phyloP scores from a whole-genome alignment of 2,888 invertebrate genomes.

The Epistrophe grossulariae region DNA sequence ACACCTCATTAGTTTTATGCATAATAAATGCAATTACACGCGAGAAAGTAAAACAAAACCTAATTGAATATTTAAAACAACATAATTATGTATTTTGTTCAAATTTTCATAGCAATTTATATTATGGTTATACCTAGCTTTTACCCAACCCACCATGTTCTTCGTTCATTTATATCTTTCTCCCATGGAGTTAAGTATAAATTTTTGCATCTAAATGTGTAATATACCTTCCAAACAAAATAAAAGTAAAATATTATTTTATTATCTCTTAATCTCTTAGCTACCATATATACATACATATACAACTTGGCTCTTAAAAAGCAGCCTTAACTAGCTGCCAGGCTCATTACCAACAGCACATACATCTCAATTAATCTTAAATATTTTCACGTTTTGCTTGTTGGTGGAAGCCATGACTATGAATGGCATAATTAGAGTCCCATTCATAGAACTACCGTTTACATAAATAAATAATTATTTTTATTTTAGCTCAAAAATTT shows the following conservation, averaged over 20 bases:
- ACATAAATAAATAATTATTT: constrained; percentile 58
- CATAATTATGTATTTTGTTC: constrained; percentile 15
- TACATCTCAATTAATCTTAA: constrained; percentile 74
- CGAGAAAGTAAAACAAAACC: constrained; percentile 1
- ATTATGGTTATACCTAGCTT: no score
- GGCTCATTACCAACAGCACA: constrained; percentile 46
- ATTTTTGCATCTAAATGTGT: constrained; percentile 2
- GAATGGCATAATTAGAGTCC: constrained; percentile 71
- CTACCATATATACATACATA: no score
- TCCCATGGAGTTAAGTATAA: background rate
- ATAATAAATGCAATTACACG: constrained; percentile 25
- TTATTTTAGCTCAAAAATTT: constrained; percentile 59
- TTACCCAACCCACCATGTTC: background rate
- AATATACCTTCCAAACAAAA: background rate
- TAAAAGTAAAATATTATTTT: constrained; percentile 25
- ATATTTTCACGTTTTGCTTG: constrained; percentile 53
- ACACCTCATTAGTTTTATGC: constrained; percentile 25
- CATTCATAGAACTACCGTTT: constrained; percentile 68
- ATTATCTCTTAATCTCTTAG: constrained; percentile 44
- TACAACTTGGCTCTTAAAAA: constrained; percentile 12
- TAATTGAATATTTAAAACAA: constrained; percentile 31
- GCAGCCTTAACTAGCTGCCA: constrained; percentile 16
- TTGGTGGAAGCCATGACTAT: constrained; percentile 48
- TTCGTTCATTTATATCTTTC: background rate
- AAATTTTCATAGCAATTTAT: background rate